phyloP scores from a whole-genome alignment of 2,888 invertebrate genomes.

The Stegophylla sp. region DNA sequence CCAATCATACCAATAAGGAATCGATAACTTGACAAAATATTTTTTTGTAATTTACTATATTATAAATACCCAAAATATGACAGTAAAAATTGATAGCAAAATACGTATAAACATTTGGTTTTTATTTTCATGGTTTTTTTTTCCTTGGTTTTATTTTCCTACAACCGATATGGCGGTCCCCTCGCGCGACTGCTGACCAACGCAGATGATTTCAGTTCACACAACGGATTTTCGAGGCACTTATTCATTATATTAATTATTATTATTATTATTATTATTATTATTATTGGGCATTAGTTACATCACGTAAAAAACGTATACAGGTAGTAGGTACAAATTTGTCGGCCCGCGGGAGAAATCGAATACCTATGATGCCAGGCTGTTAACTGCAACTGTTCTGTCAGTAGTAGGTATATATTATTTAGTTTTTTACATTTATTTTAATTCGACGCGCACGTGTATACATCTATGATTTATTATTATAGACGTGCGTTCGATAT shows the following conservation, averaged over 20 bases:
- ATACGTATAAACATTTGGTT: too few relatives aligned
- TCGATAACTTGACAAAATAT: too few relatives aligned
- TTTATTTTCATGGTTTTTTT: too few relatives aligned
- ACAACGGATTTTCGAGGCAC: conserved; percentile 7
- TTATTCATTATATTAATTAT: background rate
- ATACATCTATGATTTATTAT: background rate
- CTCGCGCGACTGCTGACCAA: background rate
- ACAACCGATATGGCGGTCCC: too few relatives aligned
- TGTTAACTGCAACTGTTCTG: background rate
- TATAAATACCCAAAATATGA: too few relatives aligned
- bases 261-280: background rate
- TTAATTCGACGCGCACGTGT: background rate
- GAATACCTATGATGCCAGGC: background rate
- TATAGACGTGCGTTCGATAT: too few relatives aligned
- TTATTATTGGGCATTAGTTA: background rate
- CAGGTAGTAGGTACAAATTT: background rate
- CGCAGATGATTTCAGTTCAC: background rate
- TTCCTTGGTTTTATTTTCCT: too few relatives aligned
- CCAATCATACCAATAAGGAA: too few relatives aligned
- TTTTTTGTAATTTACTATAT: too few relatives aligned
- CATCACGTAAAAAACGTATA: too few relatives aligned
- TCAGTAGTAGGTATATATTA: background rate
- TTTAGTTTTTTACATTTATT: conserved; percentile 19
- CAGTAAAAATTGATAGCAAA: too few relatives aligned
- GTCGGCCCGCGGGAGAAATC: background rate